These are phyloP conservation scores for Mustela lutreola DNA, from an alignment of 2,113 vertebrate species.

Conservation along the genomic window DNA sequence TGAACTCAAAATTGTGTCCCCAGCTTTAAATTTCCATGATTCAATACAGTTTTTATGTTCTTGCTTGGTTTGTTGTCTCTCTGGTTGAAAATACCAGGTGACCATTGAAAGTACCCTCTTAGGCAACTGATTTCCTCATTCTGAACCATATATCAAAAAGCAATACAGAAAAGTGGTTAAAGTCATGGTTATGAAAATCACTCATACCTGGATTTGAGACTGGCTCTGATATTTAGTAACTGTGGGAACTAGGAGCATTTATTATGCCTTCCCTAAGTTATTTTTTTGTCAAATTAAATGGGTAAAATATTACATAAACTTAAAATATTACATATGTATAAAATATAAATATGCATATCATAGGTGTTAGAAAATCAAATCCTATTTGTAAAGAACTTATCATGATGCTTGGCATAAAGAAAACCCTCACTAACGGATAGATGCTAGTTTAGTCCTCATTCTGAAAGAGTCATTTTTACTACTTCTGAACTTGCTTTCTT, in stretches of 20 bases:
- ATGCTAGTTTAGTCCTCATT: not conserved
- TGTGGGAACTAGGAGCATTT: not conserved
- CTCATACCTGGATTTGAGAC: not conserved
- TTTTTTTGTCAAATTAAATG: slow-evolving; percentile 13
- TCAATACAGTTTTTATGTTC: not conserved
- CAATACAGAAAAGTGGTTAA: not conserved
- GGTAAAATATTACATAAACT: not conserved
- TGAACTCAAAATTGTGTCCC: not conserved
- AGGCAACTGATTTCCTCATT: not conserved
- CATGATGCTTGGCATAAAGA: not conserved
- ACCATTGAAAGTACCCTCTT: not conserved
- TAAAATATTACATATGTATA: no score
- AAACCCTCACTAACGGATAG: not conserved
- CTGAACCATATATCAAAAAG: not conserved
- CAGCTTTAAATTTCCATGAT: not conserved
- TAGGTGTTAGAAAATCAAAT: not conserved
- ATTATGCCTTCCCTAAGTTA: not conserved
- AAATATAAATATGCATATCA: no score
- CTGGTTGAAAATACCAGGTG: not conserved
- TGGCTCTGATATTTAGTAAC: not conserved
- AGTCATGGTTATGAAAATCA: not conserved
- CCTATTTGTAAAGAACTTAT: not conserved
- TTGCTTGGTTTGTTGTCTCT: not conserved
- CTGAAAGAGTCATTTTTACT: not conserved
- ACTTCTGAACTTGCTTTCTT: not conserved